Conservation (phyloP, 2,888 invertebrate species). For the Cistogaster globosa region DNA sequence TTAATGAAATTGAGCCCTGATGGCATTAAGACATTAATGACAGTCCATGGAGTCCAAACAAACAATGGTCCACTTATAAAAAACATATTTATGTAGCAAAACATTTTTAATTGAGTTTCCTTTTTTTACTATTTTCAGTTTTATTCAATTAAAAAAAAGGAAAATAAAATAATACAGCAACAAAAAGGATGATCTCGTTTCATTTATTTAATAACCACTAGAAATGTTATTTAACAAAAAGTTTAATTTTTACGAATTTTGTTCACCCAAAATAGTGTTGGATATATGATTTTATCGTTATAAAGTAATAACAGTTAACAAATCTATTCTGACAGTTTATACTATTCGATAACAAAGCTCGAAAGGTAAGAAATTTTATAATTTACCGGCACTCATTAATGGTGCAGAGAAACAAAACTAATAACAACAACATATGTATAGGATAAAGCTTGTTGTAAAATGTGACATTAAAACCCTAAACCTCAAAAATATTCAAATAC, state of each 20-base stretch:
- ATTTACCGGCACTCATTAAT: too few species aligned
- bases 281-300: too few species aligned
- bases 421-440: too few species aligned
- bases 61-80: background rate
- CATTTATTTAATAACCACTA: background rate
- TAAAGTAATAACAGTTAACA: too few species aligned
- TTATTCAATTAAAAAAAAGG: background rate
- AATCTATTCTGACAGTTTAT: too few species aligned
- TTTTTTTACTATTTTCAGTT: background rate
- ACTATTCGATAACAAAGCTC: too few species aligned
- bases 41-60: slow-evolving; percentile 41
- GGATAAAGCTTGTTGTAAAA: too few species aligned
- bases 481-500: too few species aligned
- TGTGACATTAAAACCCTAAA: too few species aligned
- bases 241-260: background rate
- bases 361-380: too few species aligned
- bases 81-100: slow-evolving; percentile 28
- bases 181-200: background rate
- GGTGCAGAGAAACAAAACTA: too few species aligned
- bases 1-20: slow-evolving; percentile 56
- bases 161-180: background rate
- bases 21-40: slow-evolving; percentile 64
- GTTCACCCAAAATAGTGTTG: too few species aligned
- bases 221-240: background rate
- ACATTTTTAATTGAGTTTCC: slow-evolving; percentile 49